phyloP scores from a whole-genome alignment of 2,888 invertebrate species.

The Scaptodrosophila latifasciaeformis region DNA sequence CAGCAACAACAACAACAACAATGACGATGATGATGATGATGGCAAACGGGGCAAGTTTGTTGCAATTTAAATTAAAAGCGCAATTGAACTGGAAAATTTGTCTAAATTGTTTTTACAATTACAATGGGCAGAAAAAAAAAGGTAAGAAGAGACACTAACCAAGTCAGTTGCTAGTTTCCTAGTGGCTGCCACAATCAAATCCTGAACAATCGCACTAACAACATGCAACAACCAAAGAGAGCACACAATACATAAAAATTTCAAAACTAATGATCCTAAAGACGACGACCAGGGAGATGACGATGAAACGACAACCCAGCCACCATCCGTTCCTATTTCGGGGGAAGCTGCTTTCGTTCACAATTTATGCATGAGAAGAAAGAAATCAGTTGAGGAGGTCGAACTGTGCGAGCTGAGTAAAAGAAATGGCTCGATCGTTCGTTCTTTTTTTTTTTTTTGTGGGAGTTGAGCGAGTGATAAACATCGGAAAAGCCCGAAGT shows the following conservation, averaged over 20 bases:
- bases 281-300: slow-evolving; percentile 7
- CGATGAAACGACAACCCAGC: background rate
- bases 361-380: slow-evolving; percentile 64
- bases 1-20: slow-evolving; percentile 27
- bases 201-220: slow-evolving; percentile 48
- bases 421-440: slow-evolving; percentile 44
- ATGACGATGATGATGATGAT: slow-evolving; percentile 5
- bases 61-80: slow-evolving; percentile 67
- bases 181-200: slow-evolving; percentile 45
- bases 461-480: slow-evolving; percentile 54
- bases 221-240: slow-evolving; percentile 28
- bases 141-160: slow-evolving; percentile 12
- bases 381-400: slow-evolving; percentile 23
- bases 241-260: slow-evolving; percentile 47
- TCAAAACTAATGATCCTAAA: slow-evolving; percentile 56
- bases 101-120: slow-evolving; percentile 61
- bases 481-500: slow-evolving; percentile 63
- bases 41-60: slow-evolving; percentile 24
- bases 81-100: slow-evolving; percentile 69
- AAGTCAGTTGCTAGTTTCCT: slow-evolving; percentile 14
- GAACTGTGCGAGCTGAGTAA: slow-evolving; percentile 24
- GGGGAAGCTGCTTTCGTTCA: slow-evolving; percentile 35
- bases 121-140: slow-evolving; percentile 35
- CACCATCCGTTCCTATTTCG: background rate
- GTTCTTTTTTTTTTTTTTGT: slow-evolving; percentile 35